phyloP scores from a whole-genome alignment of 2,888 invertebrate genomes.

The Hemicrepidius hirtus region DNA sequence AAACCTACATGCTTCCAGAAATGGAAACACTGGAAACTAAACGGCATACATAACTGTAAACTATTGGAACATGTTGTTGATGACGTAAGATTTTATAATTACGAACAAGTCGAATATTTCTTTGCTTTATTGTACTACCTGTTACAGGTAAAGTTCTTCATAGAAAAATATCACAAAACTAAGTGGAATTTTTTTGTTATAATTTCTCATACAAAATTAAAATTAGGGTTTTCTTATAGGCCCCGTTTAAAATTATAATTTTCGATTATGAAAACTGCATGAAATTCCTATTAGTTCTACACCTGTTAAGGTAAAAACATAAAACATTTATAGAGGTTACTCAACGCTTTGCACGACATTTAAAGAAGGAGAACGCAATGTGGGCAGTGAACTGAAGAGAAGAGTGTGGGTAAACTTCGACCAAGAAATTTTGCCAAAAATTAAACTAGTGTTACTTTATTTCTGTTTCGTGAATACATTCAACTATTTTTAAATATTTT shows the following conservation, averaged over 20 bases:
- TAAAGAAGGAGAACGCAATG: neutral
- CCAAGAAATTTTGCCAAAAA: constrained; percentile 36
- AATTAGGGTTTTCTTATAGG: too few relatives aligned
- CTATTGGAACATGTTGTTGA: constrained; percentile 18
- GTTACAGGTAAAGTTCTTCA: constrained; percentile 26
- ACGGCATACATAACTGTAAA: constrained; percentile 35
- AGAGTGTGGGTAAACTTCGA: constrained; percentile 28
- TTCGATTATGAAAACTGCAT: too few relatives aligned
- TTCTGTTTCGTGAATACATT: constrained; percentile 21
- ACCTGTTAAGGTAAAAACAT: neutral
- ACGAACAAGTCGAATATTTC: constrained; percentile 13
- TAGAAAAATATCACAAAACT: too few relatives aligned
- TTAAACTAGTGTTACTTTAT: constrained; percentile 2
- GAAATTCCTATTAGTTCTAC: too few relatives aligned
- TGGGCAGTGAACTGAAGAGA: neutral
- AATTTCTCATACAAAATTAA: too few relatives aligned
- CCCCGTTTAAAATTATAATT: too few relatives aligned
- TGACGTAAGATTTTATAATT: neutral
- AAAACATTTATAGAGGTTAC: neutral
- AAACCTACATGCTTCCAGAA: constrained; percentile 26
- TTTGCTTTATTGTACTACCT: constrained; percentile 36
- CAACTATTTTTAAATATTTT: neutral
- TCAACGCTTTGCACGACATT: neutral
- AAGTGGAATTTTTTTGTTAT: too few relatives aligned
- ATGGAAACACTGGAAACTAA: constrained; percentile 35